Conservation (phyloP, 2,113 vertebrate species). For the Gavia stellata region DNA sequence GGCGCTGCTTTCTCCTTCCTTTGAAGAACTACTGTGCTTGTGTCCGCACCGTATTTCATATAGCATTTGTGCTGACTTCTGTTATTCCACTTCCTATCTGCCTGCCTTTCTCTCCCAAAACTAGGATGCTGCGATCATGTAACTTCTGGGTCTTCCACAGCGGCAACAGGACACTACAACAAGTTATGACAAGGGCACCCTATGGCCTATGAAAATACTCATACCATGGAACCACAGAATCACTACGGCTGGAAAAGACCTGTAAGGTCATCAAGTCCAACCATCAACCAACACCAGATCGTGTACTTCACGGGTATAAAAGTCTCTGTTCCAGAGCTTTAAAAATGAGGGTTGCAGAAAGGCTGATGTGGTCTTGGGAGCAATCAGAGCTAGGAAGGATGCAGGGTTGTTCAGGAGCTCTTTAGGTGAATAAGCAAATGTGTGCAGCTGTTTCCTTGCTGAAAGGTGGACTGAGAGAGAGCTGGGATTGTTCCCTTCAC, state of each 20-base stretch:
- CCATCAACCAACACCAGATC: no score
- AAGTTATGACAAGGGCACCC: background rate
- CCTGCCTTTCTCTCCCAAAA: background rate
- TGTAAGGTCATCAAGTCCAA: no score
- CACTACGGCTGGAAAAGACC: no score
- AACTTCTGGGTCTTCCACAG: background rate
- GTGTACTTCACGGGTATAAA: background rate
- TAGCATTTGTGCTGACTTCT: background rate
- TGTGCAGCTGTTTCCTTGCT: background rate
- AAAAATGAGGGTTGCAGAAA: background rate
- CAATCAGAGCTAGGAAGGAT: background rate
- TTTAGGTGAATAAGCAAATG: background rate
- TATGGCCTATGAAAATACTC: background rate
- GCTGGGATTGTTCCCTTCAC: background rate
- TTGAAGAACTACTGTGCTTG: background rate
- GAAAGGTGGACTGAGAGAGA: background rate
- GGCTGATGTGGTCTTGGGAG: background rate
- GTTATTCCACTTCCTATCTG: background rate
- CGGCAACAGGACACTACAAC: background rate
- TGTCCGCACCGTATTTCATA: background rate
- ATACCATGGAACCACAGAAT: no score
- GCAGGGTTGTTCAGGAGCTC: background rate
- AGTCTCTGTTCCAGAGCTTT: background rate
- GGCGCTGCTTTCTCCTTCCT: background rate
- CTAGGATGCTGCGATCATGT: accelerated